These are phyloP conservation scores for Botia kubotai DNA, from an alignment of 2,797 vertebrate species.

Conservation along the genomic window DNA sequence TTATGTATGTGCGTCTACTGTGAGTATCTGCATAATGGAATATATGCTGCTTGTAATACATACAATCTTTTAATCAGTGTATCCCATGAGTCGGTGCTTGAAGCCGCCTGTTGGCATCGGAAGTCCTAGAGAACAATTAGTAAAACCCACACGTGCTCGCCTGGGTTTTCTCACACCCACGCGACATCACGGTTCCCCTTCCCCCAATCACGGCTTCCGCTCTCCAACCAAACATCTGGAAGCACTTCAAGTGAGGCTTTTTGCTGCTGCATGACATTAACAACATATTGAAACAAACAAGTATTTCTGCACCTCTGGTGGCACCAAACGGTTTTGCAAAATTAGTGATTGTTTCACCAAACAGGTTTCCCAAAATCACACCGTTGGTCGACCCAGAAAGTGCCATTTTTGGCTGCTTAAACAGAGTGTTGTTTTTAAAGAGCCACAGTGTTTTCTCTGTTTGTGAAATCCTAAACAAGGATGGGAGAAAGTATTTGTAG, in stretches of 20 bases:
- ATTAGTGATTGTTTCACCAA: background rate
- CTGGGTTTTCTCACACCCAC: conserved; percentile 31
- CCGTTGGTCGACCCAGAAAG: background rate
- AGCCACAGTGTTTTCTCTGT: too few species aligned
- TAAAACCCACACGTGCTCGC: conserved; percentile 38
- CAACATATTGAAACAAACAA: conserved; percentile 13
- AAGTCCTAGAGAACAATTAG: conserved; percentile 30
- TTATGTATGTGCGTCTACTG: background rate
- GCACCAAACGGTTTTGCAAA: background rate
- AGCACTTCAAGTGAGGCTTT: conserved; percentile 42
- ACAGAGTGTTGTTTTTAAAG: background rate
- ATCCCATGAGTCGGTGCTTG: conserved; percentile 38
- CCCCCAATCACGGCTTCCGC: background rate
- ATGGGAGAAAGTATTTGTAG: background rate
- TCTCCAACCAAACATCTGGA: conserved; percentile 56
- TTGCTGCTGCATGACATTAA: conserved; percentile 52
- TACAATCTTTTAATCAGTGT: conserved; percentile 42
- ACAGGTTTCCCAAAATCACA: background rate
- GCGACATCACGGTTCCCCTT: background rate
- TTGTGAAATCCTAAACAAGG: background rate
- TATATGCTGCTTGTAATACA: conserved; percentile 35
- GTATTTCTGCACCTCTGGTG: background rate
- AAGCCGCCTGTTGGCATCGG: conserved; percentile 12
- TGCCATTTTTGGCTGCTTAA: background rate
- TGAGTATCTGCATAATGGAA: conserved; percentile 17